Base-by-base conservation (phyloP, 2,888 invertebrate species). In the Cephus pulcher region DNA sequence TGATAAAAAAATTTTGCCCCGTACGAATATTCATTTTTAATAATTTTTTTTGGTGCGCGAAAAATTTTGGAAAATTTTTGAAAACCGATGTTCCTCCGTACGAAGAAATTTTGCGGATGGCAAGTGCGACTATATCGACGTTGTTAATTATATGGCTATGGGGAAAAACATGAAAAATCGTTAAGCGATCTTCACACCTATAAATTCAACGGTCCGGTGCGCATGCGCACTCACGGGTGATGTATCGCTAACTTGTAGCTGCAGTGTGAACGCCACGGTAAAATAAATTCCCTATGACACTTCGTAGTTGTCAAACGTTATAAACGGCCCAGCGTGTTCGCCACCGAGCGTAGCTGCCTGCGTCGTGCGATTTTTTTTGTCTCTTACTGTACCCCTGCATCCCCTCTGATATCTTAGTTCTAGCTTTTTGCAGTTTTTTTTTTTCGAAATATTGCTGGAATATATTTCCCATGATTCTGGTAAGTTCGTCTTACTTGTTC, bases 221-320 rank as follows among this genome's bases (percentile, higher is more conserved):
- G 71, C 32, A 71, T 32, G 35, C 35, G 73, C 37, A 74, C 68
- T 69, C 56, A 3, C 23, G 23, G 34, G 40, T 69, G 71, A 75
- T 34, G 40, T 73, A 75, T 75, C 23, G 78, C 40, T 78, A 78
- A 78, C 75, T 78, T 77, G 77, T 77, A 74, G 75, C 77, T 77
- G 74, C 77, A 32, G 75, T 69, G 75, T 35, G 37, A 11, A 30
- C 4, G 32, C 69, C 34, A 77, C 74, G 77, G 68, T 70, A 76
- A 78, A 79, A 78, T 80, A 80, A 80, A 81, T 80, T 80, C 75
- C 69, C 71, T 35, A 69, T 74, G 33, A 71, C 76, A 77, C 76
- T 78, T 77, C 76, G 78, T 77, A 77, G 76, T 80, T 80, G 80
- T 78, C 81, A 77, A 81, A 78, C 71, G 76, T 78, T 81, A 75